phyloP scores from a whole-genome alignment of 2,888 invertebrate genomes.

The Neoscelio sp. region DNA sequence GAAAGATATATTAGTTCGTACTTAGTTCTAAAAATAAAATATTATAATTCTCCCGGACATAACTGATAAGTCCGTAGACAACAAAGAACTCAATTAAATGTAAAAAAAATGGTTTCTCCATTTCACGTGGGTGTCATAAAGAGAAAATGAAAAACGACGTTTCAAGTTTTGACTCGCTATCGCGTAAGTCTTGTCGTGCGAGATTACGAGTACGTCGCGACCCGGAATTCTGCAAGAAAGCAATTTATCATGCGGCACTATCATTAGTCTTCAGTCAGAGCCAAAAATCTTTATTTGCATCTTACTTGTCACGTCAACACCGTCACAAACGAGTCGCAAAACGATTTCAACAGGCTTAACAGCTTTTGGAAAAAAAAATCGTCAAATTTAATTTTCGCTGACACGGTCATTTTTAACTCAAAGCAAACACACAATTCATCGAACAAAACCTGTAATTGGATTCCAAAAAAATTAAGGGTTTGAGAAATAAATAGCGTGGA shows the following conservation, averaged over 20 bases:
- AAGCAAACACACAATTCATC: too few species aligned
- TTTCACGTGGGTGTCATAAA: slow-evolving; percentile 45
- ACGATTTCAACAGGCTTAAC: slow-evolving; percentile 61
- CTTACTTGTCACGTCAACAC: slow-evolving; percentile 72
- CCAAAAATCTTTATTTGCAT: slow-evolving; percentile 79
- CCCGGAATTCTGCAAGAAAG: slow-evolving; percentile 65
- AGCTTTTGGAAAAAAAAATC: slow-evolving; percentile 24
- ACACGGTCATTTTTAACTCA: slow-evolving; percentile 6
- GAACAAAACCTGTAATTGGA: too few species aligned
- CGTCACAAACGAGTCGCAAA: slow-evolving; percentile 60
- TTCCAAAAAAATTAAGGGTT: too few species aligned
- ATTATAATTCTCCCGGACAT: slow-evolving; percentile 12
- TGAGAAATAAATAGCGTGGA: slow-evolving; percentile 19
- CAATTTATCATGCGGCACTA: slow-evolving; percentile 64
- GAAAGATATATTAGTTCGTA: slow-evolving; percentile 17
- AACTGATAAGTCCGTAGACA: slow-evolving; percentile 54
- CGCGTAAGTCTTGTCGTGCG: slow-evolving; percentile 61
- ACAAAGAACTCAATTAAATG: slow-evolving; percentile 63
- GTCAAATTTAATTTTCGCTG: slow-evolving; percentile 38
- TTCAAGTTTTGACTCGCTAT: slow-evolving; percentile 62
- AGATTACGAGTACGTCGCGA: slow-evolving; percentile 67
- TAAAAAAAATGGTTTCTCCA: slow-evolving; percentile 37
- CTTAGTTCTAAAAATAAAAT: neutral
- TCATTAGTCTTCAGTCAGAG: slow-evolving; percentile 62
- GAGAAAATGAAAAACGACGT: slow-evolving; percentile 64